These are phyloP conservation scores for Tridacna crocea DNA, from an alignment of 2,888 invertebrate genomes.

Conservation along the genomic window DNA sequence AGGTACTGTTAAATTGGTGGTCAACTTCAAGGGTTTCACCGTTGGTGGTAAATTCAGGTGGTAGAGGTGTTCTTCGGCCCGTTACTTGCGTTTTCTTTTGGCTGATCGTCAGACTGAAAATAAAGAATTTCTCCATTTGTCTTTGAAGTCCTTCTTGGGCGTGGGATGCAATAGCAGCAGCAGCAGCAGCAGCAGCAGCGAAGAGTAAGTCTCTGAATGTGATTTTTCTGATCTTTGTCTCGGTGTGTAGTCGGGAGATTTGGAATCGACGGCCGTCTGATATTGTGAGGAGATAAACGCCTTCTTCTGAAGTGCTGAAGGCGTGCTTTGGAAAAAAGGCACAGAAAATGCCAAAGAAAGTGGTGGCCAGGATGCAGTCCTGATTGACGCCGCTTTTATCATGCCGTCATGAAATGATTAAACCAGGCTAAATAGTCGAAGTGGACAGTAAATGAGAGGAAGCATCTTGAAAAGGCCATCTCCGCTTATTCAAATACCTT, in stretches of 20 bases:
- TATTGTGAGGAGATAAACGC: constrained; percentile 17
- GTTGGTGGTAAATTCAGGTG: not conserved
- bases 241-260: not conserved
- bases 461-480: constrained; percentile 50
- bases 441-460: constrained; percentile 39
- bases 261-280: constrained; percentile 35
- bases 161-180: constrained; percentile 30
- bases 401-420: constrained; percentile 46
- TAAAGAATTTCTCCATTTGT: constrained; percentile 16
- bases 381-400: constrained; percentile 33
- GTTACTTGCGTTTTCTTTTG: constrained; percentile 27
- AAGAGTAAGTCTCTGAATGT: constrained; percentile 27
- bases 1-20: constrained; percentile 17
- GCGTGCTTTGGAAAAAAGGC: constrained; percentile 31
- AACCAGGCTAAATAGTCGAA: constrained; percentile 29
- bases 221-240: constrained; percentile 7
- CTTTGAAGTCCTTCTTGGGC: constrained; percentile 17
- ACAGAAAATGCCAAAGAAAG: constrained; percentile 45
- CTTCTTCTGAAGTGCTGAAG: constrained; percentile 6
- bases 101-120: constrained; percentile 42
- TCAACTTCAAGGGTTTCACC: not conserved
- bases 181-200: constrained; percentile 32
- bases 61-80: not conserved
- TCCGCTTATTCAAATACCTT: constrained; percentile 39
- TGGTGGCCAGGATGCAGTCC: constrained; percentile 36